These are phyloP conservation scores for Channallabes apus DNA, from an alignment of 2,797 vertebrate species.

Conservation along the genomic window DNA sequence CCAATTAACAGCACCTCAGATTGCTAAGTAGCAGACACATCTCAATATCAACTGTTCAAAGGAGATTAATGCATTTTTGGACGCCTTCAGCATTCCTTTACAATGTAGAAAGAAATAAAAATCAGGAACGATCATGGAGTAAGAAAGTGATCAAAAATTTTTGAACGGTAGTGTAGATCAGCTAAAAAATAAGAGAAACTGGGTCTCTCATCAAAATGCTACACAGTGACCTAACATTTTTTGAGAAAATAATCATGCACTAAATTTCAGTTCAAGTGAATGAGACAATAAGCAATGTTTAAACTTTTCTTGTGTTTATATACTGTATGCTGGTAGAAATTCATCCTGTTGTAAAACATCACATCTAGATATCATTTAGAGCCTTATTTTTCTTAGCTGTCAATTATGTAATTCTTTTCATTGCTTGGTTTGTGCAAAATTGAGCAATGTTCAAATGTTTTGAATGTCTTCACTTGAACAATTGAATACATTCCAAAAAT, in stretches of 20 bases:
- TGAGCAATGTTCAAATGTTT: background rate
- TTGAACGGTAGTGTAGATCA: too few species aligned
- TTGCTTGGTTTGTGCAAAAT: background rate
- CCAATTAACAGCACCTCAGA: too few species aligned
- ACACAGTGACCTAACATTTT: background rate
- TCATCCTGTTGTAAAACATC: background rate
- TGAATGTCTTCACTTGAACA: background rate
- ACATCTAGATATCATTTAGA: background rate
- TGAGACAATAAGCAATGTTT: background rate
- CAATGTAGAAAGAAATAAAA: too few species aligned
- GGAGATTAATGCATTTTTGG: too few species aligned
- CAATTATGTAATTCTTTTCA: background rate
- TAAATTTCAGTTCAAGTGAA: background rate
- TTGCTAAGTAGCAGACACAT: too few species aligned
- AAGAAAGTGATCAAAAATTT: too few species aligned
- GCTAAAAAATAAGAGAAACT: background rate
- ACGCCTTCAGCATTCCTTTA: too few species aligned
- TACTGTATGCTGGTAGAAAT: background rate
- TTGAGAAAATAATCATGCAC: background rate
- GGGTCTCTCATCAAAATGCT: background rate
- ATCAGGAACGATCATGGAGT: too few species aligned
- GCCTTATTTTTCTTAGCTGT: background rate
- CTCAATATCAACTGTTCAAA: too few species aligned
- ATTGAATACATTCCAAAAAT: background rate
- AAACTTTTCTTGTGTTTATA: background rate